Evolutionary conservation across 2,797 vertebrate species (phyloP), one percentile per base, ranked within the genome.

Genomic region (Sebastes cheni): DNA sequence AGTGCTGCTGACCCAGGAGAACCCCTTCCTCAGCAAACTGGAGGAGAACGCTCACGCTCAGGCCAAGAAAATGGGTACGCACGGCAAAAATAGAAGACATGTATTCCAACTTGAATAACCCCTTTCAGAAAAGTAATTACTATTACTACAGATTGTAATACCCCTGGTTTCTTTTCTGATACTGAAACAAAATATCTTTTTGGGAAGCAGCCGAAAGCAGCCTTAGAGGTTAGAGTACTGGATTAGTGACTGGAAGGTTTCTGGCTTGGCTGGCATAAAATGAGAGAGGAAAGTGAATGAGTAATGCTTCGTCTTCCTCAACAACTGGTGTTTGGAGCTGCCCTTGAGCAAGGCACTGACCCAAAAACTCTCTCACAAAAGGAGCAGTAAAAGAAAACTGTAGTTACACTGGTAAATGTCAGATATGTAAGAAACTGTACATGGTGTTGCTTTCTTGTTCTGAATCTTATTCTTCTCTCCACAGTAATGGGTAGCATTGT

Each of bases 1-100:
- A 93, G 95, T 98, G 74, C 95, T 99, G 32, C 93, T 99, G 85
- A 99, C 98, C 11, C 97, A 99, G 92, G 99, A 99, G 94, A 99
- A 99, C 90, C 98, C 99, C 0, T 99, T 97, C 92, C 94, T 99
- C 85, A 97, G 96, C 93, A 98, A 98, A 89, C 97, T 99, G 80
- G 94, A 97, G 89, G 94, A 90, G 2, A 95, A 97, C 20, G 95
- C 97, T 3, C 97, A 97, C 76, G 90, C 92, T 80, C 97, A 98
- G 86, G 97, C 97, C 85, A 98, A 98, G 93, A 97, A 97, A 83
- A 91, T 99, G 67, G 95, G 99, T 99, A 91, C 87, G 95, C 16
- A 1, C 5, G 52, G 20, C 20, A 22, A 54, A 54, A 54, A 56
- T 6, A 34, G 1, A 6, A 23, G 3, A 30, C 4, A 1, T 27